phyloP scores from a whole-genome alignment of 2,797 vertebrate species.

The Paramormyrops hopkinsi region DNA sequence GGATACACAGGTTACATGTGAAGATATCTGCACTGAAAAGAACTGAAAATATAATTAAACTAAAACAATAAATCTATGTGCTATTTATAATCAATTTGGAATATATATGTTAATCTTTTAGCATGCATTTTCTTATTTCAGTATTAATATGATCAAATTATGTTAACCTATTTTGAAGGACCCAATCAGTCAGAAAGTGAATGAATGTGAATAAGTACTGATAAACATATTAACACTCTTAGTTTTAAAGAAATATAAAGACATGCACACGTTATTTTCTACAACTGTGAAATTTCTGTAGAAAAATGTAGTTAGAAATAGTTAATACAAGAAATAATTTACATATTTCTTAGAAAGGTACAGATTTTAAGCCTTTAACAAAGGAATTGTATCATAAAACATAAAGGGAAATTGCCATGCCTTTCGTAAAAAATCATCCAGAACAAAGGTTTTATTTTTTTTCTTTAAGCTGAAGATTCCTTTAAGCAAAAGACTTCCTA shows the following conservation, averaged over 20 bases:
- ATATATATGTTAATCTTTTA: slow-evolving; percentile 39
- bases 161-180: slow-evolving; percentile 1
- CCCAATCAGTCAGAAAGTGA: slow-evolving; percentile 4
- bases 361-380: slow-evolving; percentile 68
- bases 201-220: neutral
- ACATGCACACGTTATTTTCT: slow-evolving; percentile 53
- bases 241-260: slow-evolving; percentile 34
- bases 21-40: slow-evolving; percentile 17
- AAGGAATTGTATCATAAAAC: slow-evolving; percentile 48
- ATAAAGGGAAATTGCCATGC: slow-evolving; percentile 64
- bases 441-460: slow-evolving; percentile 44
- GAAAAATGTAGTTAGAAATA: slow-evolving; percentile 34
- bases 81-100: neutral
- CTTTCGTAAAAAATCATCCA: slow-evolving; percentile 59
- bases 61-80: slow-evolving; percentile 5
- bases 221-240: slow-evolving; percentile 16
- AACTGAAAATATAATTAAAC: slow-evolving; percentile 8
- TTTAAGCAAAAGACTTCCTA: slow-evolving; percentile 52
- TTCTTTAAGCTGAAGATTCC: slow-evolving; percentile 31
- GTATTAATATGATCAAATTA: slow-evolving; percentile 15
- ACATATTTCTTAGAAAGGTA: slow-evolving; percentile 65
- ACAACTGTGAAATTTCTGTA: slow-evolving; percentile 28
- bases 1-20: slow-evolving; percentile 28
- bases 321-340: slow-evolving; percentile 39
- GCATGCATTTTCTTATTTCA: slow-evolving; percentile 25